Evolutionary conservation across 2,888 invertebrate species (phyloP), one percentile per base, ranked within the genome.

Genomic region (Pheosia gnoma): DNA sequence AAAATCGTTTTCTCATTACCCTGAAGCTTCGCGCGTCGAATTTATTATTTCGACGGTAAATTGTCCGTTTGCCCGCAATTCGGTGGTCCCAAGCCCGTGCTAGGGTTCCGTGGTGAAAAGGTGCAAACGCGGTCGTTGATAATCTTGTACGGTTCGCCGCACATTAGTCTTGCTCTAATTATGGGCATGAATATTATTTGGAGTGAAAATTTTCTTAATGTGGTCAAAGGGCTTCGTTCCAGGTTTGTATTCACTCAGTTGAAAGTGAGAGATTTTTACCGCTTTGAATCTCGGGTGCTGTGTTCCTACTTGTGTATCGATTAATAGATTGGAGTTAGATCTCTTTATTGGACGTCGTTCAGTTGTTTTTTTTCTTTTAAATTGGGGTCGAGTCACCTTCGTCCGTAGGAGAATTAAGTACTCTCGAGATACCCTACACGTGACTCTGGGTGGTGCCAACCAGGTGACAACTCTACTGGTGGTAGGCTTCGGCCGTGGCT

Each of bases 1-100:
- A 66, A 73, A 74, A 70, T 73, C 59, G 68, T 62, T 74, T 74
- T 73, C 74, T 75, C 74, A 75, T 74, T 75, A 74, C 66, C 65
- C 61, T 55, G 36, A 57, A 13, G 62, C 59, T 63, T 59, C 66
- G 65, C 68, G 68, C 57, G 62, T 65, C 60, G 76, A 74, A 74
- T 75, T 75, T 75, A 74, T 75, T 74, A 74, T 74, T 70, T 70
- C 60, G 57, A 57, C 68, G 54, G 63, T 75, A 73, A 70, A 73
- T 73, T 74, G 74, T 75, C 67, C 63, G 63, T 70, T 70, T 67
- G 64, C 56, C 66, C 65, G 58, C 64, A 69, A 72, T 69, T 69
- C 61, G 58, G 65, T 47, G 65, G 75, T 62, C 49, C 58, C 39
- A 39, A 37, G 63, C 67, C 60, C 56, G 57, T 59, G 69, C 66